Conservation (phyloP, 2,113 vertebrate genomes). For the Melanostigma gelatinosum region DNA sequence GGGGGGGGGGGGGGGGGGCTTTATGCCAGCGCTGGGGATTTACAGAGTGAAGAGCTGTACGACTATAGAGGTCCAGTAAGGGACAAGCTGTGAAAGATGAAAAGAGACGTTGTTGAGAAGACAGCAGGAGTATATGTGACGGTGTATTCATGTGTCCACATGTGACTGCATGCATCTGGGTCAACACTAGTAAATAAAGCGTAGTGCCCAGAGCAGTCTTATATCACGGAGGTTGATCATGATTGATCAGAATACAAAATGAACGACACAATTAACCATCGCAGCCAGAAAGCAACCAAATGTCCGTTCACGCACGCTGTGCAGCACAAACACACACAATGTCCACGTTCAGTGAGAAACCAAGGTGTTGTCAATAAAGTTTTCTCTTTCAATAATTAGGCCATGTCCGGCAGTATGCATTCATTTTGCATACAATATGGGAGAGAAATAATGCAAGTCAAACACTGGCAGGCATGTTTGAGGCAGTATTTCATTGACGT, state of each 20-base stretch:
- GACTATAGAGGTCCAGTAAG: background rate
- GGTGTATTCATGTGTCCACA: background rate
- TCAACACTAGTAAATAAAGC: conserved; percentile 55
- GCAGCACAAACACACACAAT: background rate
- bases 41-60: conserved; percentile 16
- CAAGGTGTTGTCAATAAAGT: too few species aligned
- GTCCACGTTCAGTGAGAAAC: background rate
- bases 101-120: conserved; percentile 7
- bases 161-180: conserved; percentile 49
- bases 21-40: background rate
- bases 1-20: conserved; percentile 3
- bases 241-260: conserved; percentile 43
- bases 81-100: conserved; percentile 19
- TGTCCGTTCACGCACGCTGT: background rate
- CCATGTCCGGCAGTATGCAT: background rate
- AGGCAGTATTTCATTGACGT: background rate
- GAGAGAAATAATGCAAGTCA: background rate
- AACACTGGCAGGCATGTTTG: background rate
- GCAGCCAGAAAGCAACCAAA: background rate
- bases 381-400: background rate
- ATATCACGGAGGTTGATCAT: conserved; percentile 36
- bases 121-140: conserved; percentile 2
- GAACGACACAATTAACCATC: conserved; percentile 26
- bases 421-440: background rate
- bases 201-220: conserved; percentile 41